Evolutionary conservation across 2,797 vertebrate species (phyloP).

Genomic region (Gadopsis bispinosus): DNA sequence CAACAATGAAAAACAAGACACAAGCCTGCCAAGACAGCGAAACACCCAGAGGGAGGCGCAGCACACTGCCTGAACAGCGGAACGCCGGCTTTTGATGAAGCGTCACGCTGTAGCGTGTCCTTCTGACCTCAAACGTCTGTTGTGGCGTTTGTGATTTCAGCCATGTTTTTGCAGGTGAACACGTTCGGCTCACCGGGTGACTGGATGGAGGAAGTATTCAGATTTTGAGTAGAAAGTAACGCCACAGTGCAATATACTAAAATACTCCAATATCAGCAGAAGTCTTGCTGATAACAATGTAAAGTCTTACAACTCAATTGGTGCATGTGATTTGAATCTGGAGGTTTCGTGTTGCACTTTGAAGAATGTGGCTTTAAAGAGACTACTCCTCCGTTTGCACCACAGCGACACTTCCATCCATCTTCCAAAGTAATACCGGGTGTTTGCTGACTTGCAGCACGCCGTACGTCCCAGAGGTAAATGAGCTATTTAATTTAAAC

Average conservation of each 20-base stretch:
- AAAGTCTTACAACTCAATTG: too few species aligned
- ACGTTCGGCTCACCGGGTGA: too few species aligned
- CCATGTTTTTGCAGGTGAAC: not conserved
- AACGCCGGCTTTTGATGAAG: not conserved
- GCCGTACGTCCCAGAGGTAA: not conserved
- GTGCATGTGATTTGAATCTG: too few species aligned
- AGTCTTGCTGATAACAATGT: too few species aligned
- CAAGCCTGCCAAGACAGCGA: not conserved
- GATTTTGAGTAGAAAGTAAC: not conserved
- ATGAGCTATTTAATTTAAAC: conserved; percentile 9
- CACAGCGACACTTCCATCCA: conserved; percentile 24
- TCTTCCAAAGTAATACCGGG: conserved; percentile 14
- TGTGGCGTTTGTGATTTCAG: not conserved
- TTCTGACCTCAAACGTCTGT: not conserved
- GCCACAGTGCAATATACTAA: too few species aligned
- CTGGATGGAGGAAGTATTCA: not conserved
- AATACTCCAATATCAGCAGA: too few species aligned
- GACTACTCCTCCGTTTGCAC: not conserved
- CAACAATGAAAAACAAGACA: conserved; percentile 8
- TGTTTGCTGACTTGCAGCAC: conserved; percentile 16
- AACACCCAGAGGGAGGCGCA: conserved; percentile 7
- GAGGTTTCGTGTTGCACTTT: too few species aligned
- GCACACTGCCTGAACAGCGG: not conserved
- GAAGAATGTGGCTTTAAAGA: too few species aligned
- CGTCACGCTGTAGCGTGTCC: not conserved